Percentiles rank a stretch among this genome's conserved stretches.
phyloP scores from a whole-genome alignment of 1,140 invertebrate species.

The Macrotrachela quadricornifera region DNA sequence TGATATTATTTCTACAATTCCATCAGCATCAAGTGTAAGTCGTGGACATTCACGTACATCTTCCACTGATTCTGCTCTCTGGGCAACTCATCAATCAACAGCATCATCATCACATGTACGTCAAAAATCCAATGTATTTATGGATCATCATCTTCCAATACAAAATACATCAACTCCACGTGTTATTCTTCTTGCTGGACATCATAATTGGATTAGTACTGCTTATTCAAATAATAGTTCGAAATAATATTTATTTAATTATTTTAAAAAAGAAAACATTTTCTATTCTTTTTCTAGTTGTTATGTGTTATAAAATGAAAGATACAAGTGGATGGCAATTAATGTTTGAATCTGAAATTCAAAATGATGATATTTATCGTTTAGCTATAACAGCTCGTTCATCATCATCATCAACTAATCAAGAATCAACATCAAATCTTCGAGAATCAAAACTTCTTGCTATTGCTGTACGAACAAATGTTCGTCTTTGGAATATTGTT shows the following conservation, averaged over 20 bases:
- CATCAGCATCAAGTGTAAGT: slow-evolving; percentile 12
- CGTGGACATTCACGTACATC: slow-evolving; percentile 52
- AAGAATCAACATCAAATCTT: too few species aligned
- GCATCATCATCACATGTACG: slow-evolving; percentile 40
- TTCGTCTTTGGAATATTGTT: slow-evolving; percentile 66
- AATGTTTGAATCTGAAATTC: slow-evolving; percentile 34
- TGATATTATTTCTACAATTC: neutral
- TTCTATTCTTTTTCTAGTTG: neutral
- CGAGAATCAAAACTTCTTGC: too few species aligned
- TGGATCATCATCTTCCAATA: neutral
- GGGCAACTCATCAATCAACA: slow-evolving; percentile 50
- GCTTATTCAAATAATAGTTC: slow-evolving; percentile 56
- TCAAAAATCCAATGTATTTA: slow-evolving; percentile 7
- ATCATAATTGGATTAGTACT: slow-evolving; percentile 91
- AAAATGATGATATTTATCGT: neutral
- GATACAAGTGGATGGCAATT: slow-evolving; percentile 86
- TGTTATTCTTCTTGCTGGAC: slow-evolving; percentile 78
- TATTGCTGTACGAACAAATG: slow-evolving; percentile 30
- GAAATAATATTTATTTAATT: neutral
- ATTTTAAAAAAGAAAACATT: neutral
- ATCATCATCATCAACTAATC: slow-evolving; percentile 54
- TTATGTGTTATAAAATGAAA: slow-evolving; percentile 46
- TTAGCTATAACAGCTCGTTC: slow-evolving; percentile 35
- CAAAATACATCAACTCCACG: neutral
- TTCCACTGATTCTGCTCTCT: slow-evolving; percentile 48